Conservation (phyloP, 2,888 invertebrate species). For the Dolichopus griseipennis region DNA sequence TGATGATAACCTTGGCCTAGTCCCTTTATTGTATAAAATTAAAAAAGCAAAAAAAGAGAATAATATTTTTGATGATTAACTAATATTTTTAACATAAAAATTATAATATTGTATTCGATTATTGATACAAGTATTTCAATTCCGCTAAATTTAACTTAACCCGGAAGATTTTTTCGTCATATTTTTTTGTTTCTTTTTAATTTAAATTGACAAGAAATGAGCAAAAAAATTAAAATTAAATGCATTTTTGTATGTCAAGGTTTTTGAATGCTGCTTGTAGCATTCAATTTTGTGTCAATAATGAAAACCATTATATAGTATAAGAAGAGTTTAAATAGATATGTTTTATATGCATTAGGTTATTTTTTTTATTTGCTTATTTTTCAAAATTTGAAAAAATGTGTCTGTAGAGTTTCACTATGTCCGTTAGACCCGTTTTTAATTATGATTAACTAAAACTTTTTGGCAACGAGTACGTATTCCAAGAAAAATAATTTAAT, state of each 20-base stretch:
- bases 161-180: not conserved
- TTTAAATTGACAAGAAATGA: not conserved
- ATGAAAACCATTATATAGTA: not conserved
- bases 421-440: too few species aligned
- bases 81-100: not conserved
- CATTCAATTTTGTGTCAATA: not conserved
- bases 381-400: too few species aligned
- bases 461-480: too few species aligned
- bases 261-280: not conserved
- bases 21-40: not conserved
- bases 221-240: not conserved
- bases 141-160: not conserved
- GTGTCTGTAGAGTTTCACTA: too few species aligned
- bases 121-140: not conserved
- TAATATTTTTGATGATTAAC: not conserved
- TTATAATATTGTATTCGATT: too few species aligned
- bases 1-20: not conserved
- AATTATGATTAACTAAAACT: too few species aligned
- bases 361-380: too few species aligned
- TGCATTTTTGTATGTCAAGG: not conserved
- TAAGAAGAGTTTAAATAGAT: too few species aligned
- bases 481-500: too few species aligned
- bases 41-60: not conserved
- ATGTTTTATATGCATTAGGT: too few species aligned
- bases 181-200: not conserved